Percentiles rank a stretch among this genome's conserved stretches.
These are phyloP conservation scores for Callyntrura sp. DNA, from an alignment of 2,888 invertebrate genomes.

Conservation along the genomic window DNA sequence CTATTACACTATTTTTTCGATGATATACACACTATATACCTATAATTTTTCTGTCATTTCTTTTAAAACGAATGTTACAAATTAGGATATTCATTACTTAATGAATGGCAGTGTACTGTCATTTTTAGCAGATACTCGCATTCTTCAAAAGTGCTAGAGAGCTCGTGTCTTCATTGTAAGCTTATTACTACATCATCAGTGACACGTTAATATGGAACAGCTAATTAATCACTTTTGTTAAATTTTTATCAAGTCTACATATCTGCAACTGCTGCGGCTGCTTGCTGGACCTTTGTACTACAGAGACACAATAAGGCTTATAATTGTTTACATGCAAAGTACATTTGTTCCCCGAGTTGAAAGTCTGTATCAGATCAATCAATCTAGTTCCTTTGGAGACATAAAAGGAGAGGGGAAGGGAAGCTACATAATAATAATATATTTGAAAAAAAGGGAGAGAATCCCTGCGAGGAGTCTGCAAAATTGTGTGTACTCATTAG, in stretches of 20 bases:
- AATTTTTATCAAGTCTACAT: not conserved
- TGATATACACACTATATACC: not conserved
- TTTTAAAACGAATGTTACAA: not conserved
- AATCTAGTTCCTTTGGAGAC: slow-evolving; percentile 41
- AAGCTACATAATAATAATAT: not conserved
- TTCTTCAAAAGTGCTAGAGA: not conserved
- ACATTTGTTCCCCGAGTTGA: not conserved
- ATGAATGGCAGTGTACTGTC: not conserved
- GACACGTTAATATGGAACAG: not conserved
- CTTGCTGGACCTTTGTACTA: not conserved
- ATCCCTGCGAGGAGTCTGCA: not conserved
- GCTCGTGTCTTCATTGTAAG: not conserved
- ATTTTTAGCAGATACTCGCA: not conserved
- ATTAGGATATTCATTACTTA: not conserved
- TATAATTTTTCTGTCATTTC: not conserved
- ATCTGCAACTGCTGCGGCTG: too few relatives aligned
- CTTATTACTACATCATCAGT: not conserved
- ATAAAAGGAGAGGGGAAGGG: not conserved
- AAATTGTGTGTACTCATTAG: slow-evolving; percentile 45
- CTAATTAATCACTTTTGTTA: slow-evolving; percentile 27
- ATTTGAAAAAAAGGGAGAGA: not conserved
- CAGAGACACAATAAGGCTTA: not conserved
- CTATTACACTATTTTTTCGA: not conserved
- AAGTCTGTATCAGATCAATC: slow-evolving; percentile 29
- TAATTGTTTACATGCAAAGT: not conserved